Percentiles rank a stretch among this genome's conserved stretches.
phyloP scores from a whole-genome alignment of 2,797 vertebrate genomes.

The Aplochiton taeniatus region DNA sequence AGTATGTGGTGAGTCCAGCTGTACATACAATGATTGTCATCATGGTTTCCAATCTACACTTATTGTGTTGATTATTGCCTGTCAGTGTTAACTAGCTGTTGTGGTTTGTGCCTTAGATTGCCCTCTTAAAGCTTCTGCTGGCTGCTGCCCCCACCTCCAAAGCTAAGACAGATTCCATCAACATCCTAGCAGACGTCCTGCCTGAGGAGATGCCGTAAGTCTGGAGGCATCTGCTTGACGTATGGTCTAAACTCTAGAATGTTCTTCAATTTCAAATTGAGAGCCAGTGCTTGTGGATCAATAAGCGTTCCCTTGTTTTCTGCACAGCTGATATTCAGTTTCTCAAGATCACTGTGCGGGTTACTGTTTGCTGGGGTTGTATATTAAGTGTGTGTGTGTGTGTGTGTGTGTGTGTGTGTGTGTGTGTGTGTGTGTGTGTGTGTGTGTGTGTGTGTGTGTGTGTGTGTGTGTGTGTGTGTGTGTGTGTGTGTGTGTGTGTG shows the following conservation, averaged over 20 bases:
- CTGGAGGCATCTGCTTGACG: too few relatives aligned
- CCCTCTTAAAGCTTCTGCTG: conserved; percentile 91
- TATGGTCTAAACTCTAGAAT: too few relatives aligned
- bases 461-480: conserved; percentile 16
- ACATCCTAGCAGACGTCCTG: conserved; percentile 93
- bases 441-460: conserved; percentile 29
- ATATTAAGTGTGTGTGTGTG: too few relatives aligned
- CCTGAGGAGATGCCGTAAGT: conserved; percentile 99
- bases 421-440: neutral
- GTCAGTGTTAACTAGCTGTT: neutral
- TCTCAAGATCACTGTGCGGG: too few relatives aligned
- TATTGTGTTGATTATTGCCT: too few relatives aligned
- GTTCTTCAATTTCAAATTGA: too few relatives aligned
- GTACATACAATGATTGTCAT: too few relatives aligned
- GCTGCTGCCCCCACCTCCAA: conserved; percentile 97
- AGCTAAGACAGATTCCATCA: conserved; percentile 97
- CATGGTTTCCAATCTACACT: too few relatives aligned
- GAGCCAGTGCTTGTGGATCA: too few relatives aligned
- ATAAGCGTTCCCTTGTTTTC: too few relatives aligned
- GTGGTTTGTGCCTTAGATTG: conserved; percentile 77
- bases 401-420: too few relatives aligned
- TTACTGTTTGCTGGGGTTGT: neutral
- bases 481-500: conserved; percentile 11
- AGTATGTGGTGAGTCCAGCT: conserved; percentile 88
- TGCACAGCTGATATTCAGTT: too few relatives aligned